A percentile compares a stretch with the other conserved stretches of the same genome.
These are phyloP conservation scores for Conger conger DNA, from an alignment of 2,113 vertebrate genomes.

Conservation along the genomic window DNA sequence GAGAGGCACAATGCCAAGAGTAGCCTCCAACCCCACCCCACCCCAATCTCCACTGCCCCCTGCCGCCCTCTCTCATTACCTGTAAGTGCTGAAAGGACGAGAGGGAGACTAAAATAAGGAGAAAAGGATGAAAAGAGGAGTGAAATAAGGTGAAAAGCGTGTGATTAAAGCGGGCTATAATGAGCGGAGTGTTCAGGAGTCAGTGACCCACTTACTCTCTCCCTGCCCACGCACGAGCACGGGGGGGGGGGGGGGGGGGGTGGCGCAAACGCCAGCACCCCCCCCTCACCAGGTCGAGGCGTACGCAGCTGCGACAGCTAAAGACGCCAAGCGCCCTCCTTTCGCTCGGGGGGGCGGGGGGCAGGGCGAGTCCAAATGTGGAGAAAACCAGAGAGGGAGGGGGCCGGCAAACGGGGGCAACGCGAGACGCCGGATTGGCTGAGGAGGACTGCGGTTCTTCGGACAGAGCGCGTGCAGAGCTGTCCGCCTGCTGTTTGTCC, in stretches of 20 bases:
- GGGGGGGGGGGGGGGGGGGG: not conserved
- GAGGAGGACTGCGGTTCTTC: not conserved
- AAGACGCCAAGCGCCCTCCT: not conserved
- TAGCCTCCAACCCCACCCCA: too few relatives aligned
- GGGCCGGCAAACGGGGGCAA: not conserved
- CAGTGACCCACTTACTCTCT: not conserved
- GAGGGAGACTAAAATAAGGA: not conserved
- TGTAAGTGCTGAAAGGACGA: not conserved
- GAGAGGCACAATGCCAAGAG: not conserved
- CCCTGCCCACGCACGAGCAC: not conserved
- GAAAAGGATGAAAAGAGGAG: not conserved
- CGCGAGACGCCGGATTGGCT: not conserved
- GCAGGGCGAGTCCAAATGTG: not conserved
- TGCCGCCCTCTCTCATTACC: not conserved
- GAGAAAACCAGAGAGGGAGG: not conserved
- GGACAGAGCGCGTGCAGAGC: not conserved
- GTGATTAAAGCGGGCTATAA: not conserved
- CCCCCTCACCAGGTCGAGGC: too few relatives aligned
- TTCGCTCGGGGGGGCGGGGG: not conserved
- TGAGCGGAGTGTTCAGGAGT: not conserved
- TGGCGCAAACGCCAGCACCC: too few relatives aligned
- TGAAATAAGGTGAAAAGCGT: not conserved
- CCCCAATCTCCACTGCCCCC: not conserved
- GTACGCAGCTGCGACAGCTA: too few relatives aligned
- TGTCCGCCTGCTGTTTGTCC: not conserved